Percentiles rank a stretch among this genome's conserved stretches.
These are phyloP conservation scores for Catalaphyllia jardinei DNA, from an alignment of 64 coral and sea anemone genomes.

Conservation along the genomic window DNA sequence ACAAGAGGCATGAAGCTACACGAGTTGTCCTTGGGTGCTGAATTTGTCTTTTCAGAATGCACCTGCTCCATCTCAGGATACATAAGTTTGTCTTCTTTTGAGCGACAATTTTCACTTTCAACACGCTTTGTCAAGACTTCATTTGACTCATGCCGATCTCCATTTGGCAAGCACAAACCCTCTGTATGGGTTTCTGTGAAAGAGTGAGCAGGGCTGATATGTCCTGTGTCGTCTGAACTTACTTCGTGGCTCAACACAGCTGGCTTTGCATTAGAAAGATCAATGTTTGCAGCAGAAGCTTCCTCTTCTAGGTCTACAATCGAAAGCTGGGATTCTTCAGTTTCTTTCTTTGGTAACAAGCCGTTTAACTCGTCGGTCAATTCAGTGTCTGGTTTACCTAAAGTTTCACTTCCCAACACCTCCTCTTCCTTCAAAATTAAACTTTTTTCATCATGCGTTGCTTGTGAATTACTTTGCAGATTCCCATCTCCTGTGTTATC, in stretches of 20 bases:
- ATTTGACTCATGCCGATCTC: not conserved
- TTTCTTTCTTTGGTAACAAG: not conserved
- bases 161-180: not conserved
- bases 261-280: not conserved
- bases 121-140: not conserved
- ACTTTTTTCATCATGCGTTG: not conserved
- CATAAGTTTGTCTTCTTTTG: not conserved
- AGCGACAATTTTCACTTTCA: not conserved
- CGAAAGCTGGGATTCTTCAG: not conserved
- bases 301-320: not conserved
- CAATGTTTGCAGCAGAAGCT: not conserved
- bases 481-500: not conserved
- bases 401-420: not conserved
- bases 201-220: not conserved
- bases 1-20: not conserved
- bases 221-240: not conserved
- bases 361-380: not conserved
- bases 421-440: not conserved
- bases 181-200: not conserved
- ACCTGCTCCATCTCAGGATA: not conserved
- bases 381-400: not conserved
- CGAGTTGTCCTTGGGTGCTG: not conserved
- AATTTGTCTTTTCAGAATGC: not conserved
- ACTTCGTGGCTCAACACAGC: not conserved
- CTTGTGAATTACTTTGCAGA: not conserved